Percentiles rank a stretch among this genome's conserved stretches.
Evolutionary conservation across 1,140 invertebrate species (phyloP).

Genomic region (Scaptomyza graminum): DNA sequence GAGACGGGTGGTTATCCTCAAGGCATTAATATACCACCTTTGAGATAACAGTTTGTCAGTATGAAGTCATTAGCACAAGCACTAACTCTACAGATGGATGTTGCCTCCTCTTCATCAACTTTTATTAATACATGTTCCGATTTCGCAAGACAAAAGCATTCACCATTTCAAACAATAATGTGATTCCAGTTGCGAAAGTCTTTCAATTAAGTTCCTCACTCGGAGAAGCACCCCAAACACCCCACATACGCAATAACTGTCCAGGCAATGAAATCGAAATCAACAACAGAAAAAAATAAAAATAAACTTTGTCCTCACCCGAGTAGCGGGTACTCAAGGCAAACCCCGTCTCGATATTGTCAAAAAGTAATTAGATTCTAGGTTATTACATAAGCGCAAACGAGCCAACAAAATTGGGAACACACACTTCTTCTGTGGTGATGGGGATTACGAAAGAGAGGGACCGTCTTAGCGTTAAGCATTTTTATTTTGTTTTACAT

Average conservation of each 20-base stretch:
- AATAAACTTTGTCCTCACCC: background rate
- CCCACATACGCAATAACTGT: conserved; percentile 13
- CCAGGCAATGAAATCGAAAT: conserved; percentile 35
- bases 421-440: conserved; percentile 14
- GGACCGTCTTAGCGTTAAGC: conserved; percentile 1
- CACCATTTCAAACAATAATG: conserved; percentile 37
- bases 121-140: conserved; percentile 1
- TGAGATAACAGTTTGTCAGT: background rate
- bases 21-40: background rate
- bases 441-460: background rate
- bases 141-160: conserved; percentile 26
- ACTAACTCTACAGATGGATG: background rate
- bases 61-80: background rate
- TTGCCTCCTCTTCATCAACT: background rate
- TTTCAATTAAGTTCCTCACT: conserved; percentile 41
- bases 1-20: background rate
- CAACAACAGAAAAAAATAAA: conserved; percentile 18
- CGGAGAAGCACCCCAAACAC: background rate
- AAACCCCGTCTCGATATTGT: conserved; percentile 59
- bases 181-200: conserved; percentile 39
- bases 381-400: conserved; percentile 75
- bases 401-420: conserved; percentile 60
- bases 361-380: conserved; percentile 81
- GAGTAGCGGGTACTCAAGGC: background rate
- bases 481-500: conserved; percentile 61